These are phyloP conservation scores for Protaetia brevitarsis DNA, from an alignment of 1,140 invertebrate species.

Conservation along the genomic window DNA sequence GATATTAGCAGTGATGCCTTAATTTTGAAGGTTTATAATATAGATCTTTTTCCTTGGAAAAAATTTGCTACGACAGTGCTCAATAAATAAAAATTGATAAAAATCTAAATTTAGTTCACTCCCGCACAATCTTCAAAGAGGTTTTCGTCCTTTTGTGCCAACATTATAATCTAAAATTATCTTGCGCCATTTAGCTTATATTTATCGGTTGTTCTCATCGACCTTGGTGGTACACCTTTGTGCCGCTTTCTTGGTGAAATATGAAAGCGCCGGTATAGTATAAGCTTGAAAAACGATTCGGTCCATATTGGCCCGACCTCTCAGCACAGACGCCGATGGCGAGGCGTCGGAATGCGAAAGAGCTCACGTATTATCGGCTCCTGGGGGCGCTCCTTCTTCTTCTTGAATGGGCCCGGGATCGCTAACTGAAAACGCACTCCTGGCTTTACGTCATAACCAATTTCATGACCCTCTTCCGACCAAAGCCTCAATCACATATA, in stretches of 20 bases:
- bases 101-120: too few relatives aligned
- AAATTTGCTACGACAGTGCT: too few relatives aligned
- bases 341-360: slow-evolving; percentile 32
- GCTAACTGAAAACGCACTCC: slow-evolving; percentile 38
- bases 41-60: too few relatives aligned
- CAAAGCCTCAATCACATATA: slow-evolving; percentile 38
- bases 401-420: slow-evolving; percentile 31
- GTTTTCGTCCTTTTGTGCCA: too few relatives aligned
- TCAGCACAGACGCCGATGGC: slow-evolving; percentile 24
- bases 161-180: too few relatives aligned
- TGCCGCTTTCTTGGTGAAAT: slow-evolving; percentile 29
- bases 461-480: slow-evolving; percentile 32
- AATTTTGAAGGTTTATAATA: too few relatives aligned
- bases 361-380: slow-evolving; percentile 37
- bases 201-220: too few relatives aligned
- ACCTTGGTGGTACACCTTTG: too few relatives aligned
- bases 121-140: too few relatives aligned
- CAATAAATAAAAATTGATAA: too few relatives aligned
- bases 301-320: slow-evolving; percentile 35
- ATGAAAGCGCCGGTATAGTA: slow-evolving; percentile 27
- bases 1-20: too few relatives aligned
- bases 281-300: slow-evolving; percentile 25
- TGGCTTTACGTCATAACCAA: slow-evolving; percentile 33
- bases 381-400: neutral
- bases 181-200: too few relatives aligned